Evolutionary conservation across 2,797 vertebrate genomes (phyloP), one percentile per base, ranked within the genome.

Genomic region (Botia almorhae): DNA sequence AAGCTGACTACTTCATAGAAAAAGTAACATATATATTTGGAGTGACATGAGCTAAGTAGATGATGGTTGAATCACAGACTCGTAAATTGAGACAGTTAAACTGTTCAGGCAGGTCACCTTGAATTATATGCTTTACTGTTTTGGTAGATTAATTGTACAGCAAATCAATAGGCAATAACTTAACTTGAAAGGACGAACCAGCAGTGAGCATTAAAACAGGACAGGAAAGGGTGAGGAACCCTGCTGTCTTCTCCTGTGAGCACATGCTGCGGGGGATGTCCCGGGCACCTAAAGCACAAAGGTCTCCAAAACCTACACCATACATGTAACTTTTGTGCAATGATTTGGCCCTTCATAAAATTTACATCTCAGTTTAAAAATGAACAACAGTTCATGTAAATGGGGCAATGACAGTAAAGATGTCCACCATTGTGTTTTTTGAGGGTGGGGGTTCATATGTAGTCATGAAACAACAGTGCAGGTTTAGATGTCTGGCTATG

Each of bases 111-210:
- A 79, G 88, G 91, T 92, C 90, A 92, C 92, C 91, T 92, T 90
- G 84, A 85, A 19, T 69, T 14, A 80, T 83, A 83, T 88, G 78
- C 74, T 85, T 81, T 77, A 83, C 84, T 89, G 85, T 86, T 85
- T 76, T 80, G 60, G 88, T 91, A 88, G 89, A 94, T 94, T 94
- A 92, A 81, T 83, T 83, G 81, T 77, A 89, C 77, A 84, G 82
- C 53, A 77, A 91, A 94, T 94, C 93, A 81, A 95, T 93, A 91
- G 87, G 86, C 90, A 93, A 94, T 94, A 90, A 93, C 92, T 94
- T 93, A 93, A 84, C 65, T 79, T 81, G 73, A 33, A 87, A 85
- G 87, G 78, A 48, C 60, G 84, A 85, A 89, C 86, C 90, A 90
- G 86, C 78, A 82, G 85, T 74, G 19, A 82, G 19, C 33, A 67